These are phyloP conservation scores for Astur gentilis DNA, from an alignment of 2,113 vertebrate species.

Conservation along the genomic window DNA sequence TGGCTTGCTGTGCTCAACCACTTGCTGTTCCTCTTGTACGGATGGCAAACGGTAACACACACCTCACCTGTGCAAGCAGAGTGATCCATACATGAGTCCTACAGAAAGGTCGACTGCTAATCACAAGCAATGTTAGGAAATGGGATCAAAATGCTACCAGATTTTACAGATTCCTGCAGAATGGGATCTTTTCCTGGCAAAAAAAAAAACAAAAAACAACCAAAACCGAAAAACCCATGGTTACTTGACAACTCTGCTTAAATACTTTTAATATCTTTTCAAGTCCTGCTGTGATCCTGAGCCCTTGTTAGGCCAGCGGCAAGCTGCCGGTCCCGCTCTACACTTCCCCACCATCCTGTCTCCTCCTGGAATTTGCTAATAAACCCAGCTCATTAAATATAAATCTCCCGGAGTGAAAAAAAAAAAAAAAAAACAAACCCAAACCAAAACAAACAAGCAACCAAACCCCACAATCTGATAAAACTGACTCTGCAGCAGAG, in stretches of 20 bases:
- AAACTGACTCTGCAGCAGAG: background rate
- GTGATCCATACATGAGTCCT: background rate
- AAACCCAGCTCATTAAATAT: background rate
- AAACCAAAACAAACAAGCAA: background rate
- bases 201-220: too few relatives aligned
- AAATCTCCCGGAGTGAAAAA: background rate
- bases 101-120: background rate
- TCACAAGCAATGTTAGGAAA: background rate
- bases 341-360: background rate
- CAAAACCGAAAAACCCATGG: too few relatives aligned
- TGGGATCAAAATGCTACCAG: background rate
- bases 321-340: background rate
- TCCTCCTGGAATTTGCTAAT: background rate
- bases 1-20: background rate
- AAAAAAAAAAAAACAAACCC: too few relatives aligned
- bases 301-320: background rate
- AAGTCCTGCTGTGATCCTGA: background rate
- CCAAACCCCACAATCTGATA: background rate
- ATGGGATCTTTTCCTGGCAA: background rate
- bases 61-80: background rate
- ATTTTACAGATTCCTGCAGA: background rate
- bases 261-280: background rate
- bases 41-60: background rate
- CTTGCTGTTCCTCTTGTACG: background rate
- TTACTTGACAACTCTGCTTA: background rate